A percentile compares a stretch with the other conserved stretches of the same genome.
These are phyloP conservation scores for Chelmon rostratus DNA, from an alignment of 2,797 vertebrate species.

Conservation along the genomic window DNA sequence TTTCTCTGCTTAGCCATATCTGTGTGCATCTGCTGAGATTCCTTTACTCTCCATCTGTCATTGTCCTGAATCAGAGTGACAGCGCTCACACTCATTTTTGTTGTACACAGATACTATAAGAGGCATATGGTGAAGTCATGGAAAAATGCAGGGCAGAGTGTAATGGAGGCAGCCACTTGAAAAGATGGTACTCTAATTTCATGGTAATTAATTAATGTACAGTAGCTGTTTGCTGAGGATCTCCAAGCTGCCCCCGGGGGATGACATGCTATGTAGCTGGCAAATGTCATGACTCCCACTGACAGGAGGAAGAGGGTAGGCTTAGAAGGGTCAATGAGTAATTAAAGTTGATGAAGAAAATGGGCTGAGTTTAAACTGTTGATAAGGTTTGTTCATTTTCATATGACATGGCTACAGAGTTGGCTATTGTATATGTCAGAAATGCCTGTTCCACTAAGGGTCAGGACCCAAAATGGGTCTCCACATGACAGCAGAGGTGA, in stretches of 20 bases:
- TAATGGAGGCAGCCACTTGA: constrained; percentile 61
- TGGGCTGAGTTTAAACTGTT: constrained; percentile 37
- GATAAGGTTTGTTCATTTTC: constrained; percentile 30
- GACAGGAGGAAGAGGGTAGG: constrained; percentile 52
- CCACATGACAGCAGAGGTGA: constrained; percentile 12
- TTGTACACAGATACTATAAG: constrained; percentile 12
- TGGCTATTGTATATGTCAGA: constrained; percentile 14
- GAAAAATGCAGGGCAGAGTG: constrained; percentile 58
- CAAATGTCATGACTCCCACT: constrained; percentile 78
- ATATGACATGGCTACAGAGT: constrained; percentile 9
- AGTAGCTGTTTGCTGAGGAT: constrained; percentile 67
- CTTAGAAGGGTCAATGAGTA: constrained; percentile 56
- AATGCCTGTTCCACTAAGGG: background rate
- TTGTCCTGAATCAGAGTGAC: constrained; percentile 15
- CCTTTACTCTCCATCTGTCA: constrained; percentile 23
- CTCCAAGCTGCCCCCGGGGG: constrained; percentile 53
- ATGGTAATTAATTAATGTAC: constrained; percentile 78
- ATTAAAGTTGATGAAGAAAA: constrained; percentile 57
- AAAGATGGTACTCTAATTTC: constrained; percentile 65
- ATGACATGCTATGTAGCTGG: constrained; percentile 65
- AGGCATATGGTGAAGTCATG: constrained; percentile 41
- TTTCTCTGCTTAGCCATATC: background rate
- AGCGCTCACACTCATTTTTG: background rate
- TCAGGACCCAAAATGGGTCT: constrained; percentile 6
- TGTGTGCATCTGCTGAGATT: constrained; percentile 5